Evolutionary conservation across 2,113 vertebrate species (phyloP).

Genomic region (Notothenia rossii): DNA sequence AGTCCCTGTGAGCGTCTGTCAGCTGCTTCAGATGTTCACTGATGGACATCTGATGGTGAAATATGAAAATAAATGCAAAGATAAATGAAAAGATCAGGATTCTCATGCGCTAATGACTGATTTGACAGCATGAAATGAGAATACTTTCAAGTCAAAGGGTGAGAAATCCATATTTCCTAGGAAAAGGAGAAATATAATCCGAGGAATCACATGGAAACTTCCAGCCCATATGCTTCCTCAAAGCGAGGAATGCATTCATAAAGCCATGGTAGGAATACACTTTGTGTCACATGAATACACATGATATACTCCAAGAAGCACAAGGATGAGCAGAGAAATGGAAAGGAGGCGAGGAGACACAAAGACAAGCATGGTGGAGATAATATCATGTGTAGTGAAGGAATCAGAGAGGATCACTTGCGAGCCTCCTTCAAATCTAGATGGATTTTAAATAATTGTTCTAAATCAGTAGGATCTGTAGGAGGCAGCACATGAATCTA

Average conservation of each 20-base stretch:
- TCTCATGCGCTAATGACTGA: too few species aligned
- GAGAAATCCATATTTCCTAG: background rate
- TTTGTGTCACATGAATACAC: slow-evolving; percentile 2
- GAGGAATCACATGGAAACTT: background rate
- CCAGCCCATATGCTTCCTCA: background rate
- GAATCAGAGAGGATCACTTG: slow-evolving; percentile 56
- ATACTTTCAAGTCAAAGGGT: too few species aligned
- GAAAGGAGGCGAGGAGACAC: background rate
- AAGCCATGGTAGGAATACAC: slow-evolving; percentile 7
- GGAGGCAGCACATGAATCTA: background rate
- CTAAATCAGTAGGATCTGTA: too few species aligned
- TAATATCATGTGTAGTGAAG: slow-evolving; percentile 58
- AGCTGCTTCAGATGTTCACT: slow-evolving; percentile 93
- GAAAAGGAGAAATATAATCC: background rate
- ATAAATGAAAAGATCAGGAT: too few species aligned
- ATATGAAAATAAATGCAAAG: background rate
- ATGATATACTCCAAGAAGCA: background rate
- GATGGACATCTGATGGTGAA: slow-evolving; percentile 86
- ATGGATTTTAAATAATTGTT: slow-evolving; percentile 34
- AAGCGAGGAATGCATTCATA: slow-evolving; percentile 9
- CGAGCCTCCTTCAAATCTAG: slow-evolving; percentile 47
- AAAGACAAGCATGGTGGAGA: slow-evolving; percentile 33
- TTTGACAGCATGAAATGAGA: too few species aligned
- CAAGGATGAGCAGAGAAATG: background rate
- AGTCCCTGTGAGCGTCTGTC: slow-evolving; percentile 93